Conservation (phyloP, 2,888 invertebrate species). For the Pediacus dermestoides region DNA sequence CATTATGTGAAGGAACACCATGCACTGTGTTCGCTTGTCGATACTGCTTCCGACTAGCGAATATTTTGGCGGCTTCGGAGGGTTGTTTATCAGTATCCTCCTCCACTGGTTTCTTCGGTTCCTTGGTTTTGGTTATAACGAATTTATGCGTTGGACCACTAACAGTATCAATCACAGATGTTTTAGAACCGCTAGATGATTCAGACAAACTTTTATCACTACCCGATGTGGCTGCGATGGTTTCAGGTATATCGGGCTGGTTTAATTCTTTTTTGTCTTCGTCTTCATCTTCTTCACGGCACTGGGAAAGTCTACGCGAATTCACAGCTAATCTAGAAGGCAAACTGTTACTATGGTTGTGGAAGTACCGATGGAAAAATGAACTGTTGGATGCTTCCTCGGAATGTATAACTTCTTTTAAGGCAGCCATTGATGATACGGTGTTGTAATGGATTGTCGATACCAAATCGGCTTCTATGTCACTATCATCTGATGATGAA, state of each 20-base stretch:
- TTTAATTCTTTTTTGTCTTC: constrained; percentile 50
- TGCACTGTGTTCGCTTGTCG: constrained; percentile 66
- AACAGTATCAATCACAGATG: constrained; percentile 48
- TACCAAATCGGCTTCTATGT: constrained; percentile 63
- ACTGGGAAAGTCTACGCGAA: constrained; percentile 71
- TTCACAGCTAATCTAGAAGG: constrained; percentile 61
- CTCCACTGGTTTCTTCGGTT: constrained; percentile 45
- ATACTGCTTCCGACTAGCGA: constrained; percentile 51
- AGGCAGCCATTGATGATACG: constrained; percentile 63
- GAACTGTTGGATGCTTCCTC: constrained; percentile 51
- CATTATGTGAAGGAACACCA: constrained; percentile 57
- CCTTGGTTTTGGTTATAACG: constrained; percentile 53
- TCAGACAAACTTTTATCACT: constrained; percentile 49
- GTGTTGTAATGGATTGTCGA: constrained; percentile 68
- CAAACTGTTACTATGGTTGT: constrained; percentile 68
- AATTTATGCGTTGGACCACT: constrained; percentile 55
- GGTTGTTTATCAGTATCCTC: constrained; percentile 49
- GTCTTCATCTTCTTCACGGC: constrained; percentile 81
- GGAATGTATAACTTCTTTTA: constrained; percentile 58
- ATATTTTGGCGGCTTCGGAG: constrained; percentile 51
- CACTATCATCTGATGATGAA: constrained; percentile 54
- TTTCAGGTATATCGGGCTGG: constrained; percentile 35
- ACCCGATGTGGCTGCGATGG: constrained; percentile 43
- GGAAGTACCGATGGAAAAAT: constrained; percentile 70
- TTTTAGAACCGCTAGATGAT: constrained; percentile 46